These are phyloP conservation scores for Xenops minutus DNA, from an alignment of 2,797 vertebrate genomes.

Conservation along the genomic window DNA sequence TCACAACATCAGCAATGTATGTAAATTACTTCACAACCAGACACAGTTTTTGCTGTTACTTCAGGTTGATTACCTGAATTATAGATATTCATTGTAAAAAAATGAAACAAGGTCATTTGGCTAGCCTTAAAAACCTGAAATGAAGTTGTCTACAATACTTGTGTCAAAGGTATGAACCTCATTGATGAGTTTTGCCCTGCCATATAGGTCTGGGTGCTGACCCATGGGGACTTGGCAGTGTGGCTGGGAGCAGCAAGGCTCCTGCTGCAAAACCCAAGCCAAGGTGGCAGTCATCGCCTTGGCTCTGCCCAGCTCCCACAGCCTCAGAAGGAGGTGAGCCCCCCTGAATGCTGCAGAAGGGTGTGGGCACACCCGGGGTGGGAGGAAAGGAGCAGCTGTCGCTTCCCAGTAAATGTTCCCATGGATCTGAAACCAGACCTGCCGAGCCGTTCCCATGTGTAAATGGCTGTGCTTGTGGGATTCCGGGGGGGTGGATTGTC, in stretches of 20 bases:
- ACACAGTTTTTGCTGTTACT: not conserved
- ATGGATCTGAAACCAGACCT: not conserved
- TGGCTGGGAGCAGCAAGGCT: not conserved
- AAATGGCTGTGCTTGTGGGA: not conserved
- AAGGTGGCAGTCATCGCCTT: not conserved
- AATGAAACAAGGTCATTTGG: not conserved
- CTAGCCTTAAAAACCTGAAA: not conserved
- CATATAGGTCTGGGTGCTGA: fast-evolving
- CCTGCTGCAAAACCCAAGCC: not conserved
- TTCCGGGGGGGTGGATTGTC: not conserved
- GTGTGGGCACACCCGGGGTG: fast-evolving
- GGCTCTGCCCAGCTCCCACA: not conserved
- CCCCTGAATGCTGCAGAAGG: not conserved
- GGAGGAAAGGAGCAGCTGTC: not conserved
- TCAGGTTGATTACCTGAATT: not conserved
- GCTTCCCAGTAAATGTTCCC: not conserved
- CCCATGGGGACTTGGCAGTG: fast-evolving
- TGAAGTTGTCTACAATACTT: not conserved
- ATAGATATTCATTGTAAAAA: not conserved
- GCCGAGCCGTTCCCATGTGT: fast-evolving
- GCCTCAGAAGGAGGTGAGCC: not conserved
- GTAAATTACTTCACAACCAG: not conserved
- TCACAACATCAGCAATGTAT: not conserved
- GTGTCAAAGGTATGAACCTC: not conserved
- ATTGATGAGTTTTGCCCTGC: not conserved